Evolutionary conservation across 2,888 invertebrate genomes (phyloP).

Genomic region (Athetis lepigone): DNA sequence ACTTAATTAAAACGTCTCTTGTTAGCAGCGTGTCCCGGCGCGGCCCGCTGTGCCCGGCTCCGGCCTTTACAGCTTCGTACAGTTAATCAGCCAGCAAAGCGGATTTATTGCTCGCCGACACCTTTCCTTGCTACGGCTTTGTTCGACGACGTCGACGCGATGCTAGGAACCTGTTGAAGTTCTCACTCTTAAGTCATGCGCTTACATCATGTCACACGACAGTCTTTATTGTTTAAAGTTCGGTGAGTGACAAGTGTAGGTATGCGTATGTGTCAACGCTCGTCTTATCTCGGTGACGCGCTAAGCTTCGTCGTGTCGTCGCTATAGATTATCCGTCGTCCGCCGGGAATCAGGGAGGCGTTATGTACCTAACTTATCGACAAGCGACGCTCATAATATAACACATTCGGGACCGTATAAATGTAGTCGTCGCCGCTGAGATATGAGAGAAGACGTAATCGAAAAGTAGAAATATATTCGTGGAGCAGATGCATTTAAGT

Average conservation of each 20-base stretch:
- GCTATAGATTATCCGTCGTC: constrained; percentile 15
- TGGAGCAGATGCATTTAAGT: constrained; percentile 76
- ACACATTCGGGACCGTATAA: constrained; percentile 8
- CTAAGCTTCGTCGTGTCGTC: constrained; percentile 14
- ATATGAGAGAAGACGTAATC: constrained; percentile 64
- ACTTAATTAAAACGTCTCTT: constrained; percentile 76
- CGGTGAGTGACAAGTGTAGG: background rate
- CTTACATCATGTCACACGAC: constrained; percentile 4
- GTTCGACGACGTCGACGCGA: background rate
- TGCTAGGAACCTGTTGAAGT: constrained; percentile 19
- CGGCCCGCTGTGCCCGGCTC: background rate
- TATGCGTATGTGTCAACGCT: background rate
- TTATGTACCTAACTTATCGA: constrained; percentile 34
- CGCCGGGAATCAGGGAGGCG: constrained; percentile 14
- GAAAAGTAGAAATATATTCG: constrained; percentile 66
- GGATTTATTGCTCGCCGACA: constrained; percentile 60
- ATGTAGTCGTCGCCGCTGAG: constrained; percentile 37
- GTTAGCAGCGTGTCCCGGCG: constrained; percentile 58
- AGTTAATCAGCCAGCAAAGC: constrained; percentile 64
- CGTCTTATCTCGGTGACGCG: constrained; percentile 13
- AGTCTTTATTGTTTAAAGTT: background rate
- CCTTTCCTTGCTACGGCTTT: constrained; percentile 3
- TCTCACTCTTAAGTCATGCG: background rate
- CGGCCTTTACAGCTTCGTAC: constrained; percentile 58
- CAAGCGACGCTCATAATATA: constrained; percentile 21